Evolutionary conservation across 2,888 invertebrate genomes (phyloP), one percentile per base, ranked within the genome.

Genomic region (Lycaena phlaeas): DNA sequence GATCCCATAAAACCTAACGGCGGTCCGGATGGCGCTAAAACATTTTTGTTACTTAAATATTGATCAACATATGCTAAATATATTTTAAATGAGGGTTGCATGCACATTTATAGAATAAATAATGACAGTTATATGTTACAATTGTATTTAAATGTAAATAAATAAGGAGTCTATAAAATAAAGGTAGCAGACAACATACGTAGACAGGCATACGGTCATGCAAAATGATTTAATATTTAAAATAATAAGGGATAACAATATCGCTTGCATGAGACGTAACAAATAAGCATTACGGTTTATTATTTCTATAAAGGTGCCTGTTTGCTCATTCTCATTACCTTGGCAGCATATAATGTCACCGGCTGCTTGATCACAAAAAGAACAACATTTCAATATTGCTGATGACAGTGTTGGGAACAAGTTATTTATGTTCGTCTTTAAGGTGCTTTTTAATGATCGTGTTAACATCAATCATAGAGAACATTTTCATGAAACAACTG

Each of bases 1-100:
- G 96, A 96, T 3, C 97, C 98, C 54, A 95, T 96, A 61, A 98
- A 95, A 17, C 96, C 96, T 37, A 94, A 88, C 0, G 98, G 98
- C 2, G 98, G 95, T 17, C 96, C 97, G 45, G 97, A 97, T 0
- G 99, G 99, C 36, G 98, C 97, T 97, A 74, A 56, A 64, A 52
- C 40, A 36, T 29, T 14, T 12, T 14, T 27, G 14, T 2, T 7
- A 25, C 17, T 36, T 9, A 1, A 17, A 4, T 15, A 6, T 2
- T 15, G 9, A 14, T 12, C 5, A 34, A 25, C 14, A 7, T 10
- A 9, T 31, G 9, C 18, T 10, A 36, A 31, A 27, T 34, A 27
- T 40, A 2, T 4, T 3, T 27, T 41, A 27, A 10, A 28, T n/a
- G 7, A 12, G 4, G 9, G 14, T n/a, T 27, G n/a, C 37, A 37